phyloP scores from a whole-genome alignment of 2,113 vertebrate genomes.

The Mystacornis crossleyi region DNA sequence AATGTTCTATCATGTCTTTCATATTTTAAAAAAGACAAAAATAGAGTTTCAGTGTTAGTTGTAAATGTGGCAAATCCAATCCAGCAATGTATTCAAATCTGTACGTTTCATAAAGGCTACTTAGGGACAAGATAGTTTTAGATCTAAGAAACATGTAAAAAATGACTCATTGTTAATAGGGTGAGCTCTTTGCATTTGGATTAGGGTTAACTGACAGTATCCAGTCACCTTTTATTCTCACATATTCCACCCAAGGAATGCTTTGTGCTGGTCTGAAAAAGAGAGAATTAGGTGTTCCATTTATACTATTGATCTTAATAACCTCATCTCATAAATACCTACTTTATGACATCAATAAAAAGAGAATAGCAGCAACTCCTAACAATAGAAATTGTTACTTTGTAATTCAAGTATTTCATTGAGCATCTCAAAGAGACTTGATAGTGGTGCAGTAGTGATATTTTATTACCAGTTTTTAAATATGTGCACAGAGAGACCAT shows the following conservation, averaged over 20 bases:
- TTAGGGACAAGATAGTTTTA: constrained; percentile 68
- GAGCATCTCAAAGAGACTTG: constrained; percentile 41
- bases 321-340: constrained; percentile 76
- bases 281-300: constrained; percentile 74
- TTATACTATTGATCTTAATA: constrained; percentile 77
- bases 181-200: constrained; percentile 76
- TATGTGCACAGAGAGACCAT: constrained; percentile 43
- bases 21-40: neutral
- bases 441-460: constrained; percentile 8
- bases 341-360: constrained; percentile 75
- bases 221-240: constrained; percentile 65
- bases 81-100: constrained; percentile 54
- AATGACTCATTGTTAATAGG: constrained; percentile 72
- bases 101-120: constrained; percentile 56
- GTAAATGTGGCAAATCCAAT: constrained; percentile 32
- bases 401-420: constrained; percentile 57
- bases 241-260: constrained; percentile 52
- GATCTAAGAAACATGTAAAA: constrained; percentile 69
- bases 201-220: constrained; percentile 72
- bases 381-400: constrained; percentile 69
- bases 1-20: neutral
- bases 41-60: neutral
- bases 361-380: constrained; percentile 65
- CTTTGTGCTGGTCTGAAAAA: constrained; percentile 68
- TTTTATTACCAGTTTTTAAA: constrained; percentile 49